These are phyloP conservation scores for Zoanthus solanderi DNA, from an alignment of 92 coral and sea anemone genomes.

Conservation along the genomic window DNA sequence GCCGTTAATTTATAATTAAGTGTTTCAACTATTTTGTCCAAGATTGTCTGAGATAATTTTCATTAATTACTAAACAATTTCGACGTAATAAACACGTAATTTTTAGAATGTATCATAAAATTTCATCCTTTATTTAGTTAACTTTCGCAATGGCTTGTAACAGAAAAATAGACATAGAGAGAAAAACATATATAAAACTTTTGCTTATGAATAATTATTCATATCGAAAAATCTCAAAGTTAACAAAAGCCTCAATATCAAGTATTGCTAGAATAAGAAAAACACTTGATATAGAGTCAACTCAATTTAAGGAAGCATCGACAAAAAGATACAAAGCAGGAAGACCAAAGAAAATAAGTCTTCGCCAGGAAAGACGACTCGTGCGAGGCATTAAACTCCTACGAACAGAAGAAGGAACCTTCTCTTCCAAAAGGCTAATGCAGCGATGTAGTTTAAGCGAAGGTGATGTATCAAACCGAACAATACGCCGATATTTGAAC, in stretches of 20 bases:
- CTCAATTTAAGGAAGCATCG: too few relatives aligned
- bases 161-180: background rate
- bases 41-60: too few relatives aligned
- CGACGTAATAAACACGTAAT: too few relatives aligned
- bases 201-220: background rate
- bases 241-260: background rate
- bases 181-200: background rate
- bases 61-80: too few relatives aligned
- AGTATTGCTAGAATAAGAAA: background rate
- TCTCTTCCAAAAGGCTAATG: constrained; percentile 35
- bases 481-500: constrained; percentile 44
- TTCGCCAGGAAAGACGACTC: constrained; percentile 37
- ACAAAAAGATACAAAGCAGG: constrained; percentile 21
- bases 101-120: too few relatives aligned
- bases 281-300: background rate
- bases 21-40: too few relatives aligned
- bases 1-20: too few relatives aligned
- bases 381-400: constrained; percentile 25
- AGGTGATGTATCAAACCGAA: constrained; percentile 20
- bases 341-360: constrained; percentile 41
- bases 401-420: constrained; percentile 33
- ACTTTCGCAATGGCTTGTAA: background rate
- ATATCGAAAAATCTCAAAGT: background rate
- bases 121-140: too few relatives aligned
- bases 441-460: background rate